A percentile compares a stretch with the other conserved stretches of the same genome.
Conservation (phyloP, 2,797 vertebrate species). For the Anguilla marmorata region DNA sequence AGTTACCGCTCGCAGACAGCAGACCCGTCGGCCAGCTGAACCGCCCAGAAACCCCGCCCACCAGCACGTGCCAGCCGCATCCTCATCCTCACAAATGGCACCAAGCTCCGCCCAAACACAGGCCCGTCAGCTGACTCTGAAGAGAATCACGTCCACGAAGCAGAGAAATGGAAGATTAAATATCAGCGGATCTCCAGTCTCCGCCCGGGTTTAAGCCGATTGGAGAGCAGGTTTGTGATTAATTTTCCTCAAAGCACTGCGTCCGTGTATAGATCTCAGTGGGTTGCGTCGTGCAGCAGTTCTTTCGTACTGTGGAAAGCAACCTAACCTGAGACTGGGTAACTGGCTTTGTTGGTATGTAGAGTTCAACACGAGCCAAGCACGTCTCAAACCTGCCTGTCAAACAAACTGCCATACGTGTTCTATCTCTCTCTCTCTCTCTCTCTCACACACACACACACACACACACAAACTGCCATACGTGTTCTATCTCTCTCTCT, state of each 20-base stretch:
- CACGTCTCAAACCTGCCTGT: background rate
- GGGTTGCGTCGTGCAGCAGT: background rate
- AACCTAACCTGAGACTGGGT: background rate
- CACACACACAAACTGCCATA: background rate
- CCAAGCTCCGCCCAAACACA: background rate
- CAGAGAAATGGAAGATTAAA: slow-evolving; percentile 57
- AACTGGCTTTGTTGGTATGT: background rate
- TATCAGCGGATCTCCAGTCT: slow-evolving; percentile 51
- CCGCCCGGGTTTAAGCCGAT: slow-evolving; percentile 62
- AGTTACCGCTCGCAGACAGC: background rate
- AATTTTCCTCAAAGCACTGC: slow-evolving; percentile 12
- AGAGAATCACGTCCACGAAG: slow-evolving; percentile 7
- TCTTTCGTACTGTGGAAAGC: slow-evolving; percentile 21
- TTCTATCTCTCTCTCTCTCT: background rate
- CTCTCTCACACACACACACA: background rate
- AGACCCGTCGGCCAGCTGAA: background rate
- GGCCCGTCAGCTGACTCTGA: background rate
- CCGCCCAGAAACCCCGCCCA: background rate
- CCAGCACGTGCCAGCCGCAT: background rate
- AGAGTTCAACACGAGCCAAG: background rate
- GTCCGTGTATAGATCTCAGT: background rate
- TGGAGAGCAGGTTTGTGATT: slow-evolving; percentile 48
- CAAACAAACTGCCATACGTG: background rate
- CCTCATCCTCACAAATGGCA: too few relatives aligned
- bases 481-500: too few relatives aligned